Evolutionary conservation across 1,140 invertebrate species (phyloP).

Genomic region (Berghia stephanieae): DNA sequence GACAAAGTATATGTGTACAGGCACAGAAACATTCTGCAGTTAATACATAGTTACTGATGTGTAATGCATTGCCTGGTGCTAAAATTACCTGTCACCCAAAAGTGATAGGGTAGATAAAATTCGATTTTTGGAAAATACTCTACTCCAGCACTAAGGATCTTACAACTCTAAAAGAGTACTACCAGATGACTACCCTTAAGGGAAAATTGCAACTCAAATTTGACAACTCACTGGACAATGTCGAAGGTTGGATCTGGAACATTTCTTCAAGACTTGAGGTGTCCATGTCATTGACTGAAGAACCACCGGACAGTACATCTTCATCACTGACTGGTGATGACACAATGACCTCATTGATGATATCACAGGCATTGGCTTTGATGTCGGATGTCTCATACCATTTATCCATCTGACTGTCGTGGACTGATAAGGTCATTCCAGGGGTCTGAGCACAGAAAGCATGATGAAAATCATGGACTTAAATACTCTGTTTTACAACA

Average conservation of each 20-base stretch:
- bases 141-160: no score
- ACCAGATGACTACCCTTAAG: no score
- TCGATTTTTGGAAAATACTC: no score
- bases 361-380: conserved; percentile 80
- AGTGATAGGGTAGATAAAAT: no score
- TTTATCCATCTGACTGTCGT: conserved; percentile 75
- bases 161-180: no score
- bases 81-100: no score
- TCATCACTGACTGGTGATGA: conserved; percentile 60
- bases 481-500: no score
- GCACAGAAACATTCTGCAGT: no score
- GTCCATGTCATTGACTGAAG: conserved; percentile 29
- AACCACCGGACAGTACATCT: background rate
- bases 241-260: conserved; percentile 57
- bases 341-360: conserved; percentile 74
- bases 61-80: no score
- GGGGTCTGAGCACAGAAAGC: conserved; percentile 33
- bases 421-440: conserved; percentile 43
- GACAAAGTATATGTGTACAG: no score
- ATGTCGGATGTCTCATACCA: conserved; percentile 82
- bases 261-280: conserved; percentile 53
- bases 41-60: no score
- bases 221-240: conserved; percentile 44
- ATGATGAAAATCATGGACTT: no score
- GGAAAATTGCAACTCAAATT: background rate